Evolutionary conservation across 2,113 vertebrate genomes (phyloP).

Genomic region (Suricata suricatta): DNA sequence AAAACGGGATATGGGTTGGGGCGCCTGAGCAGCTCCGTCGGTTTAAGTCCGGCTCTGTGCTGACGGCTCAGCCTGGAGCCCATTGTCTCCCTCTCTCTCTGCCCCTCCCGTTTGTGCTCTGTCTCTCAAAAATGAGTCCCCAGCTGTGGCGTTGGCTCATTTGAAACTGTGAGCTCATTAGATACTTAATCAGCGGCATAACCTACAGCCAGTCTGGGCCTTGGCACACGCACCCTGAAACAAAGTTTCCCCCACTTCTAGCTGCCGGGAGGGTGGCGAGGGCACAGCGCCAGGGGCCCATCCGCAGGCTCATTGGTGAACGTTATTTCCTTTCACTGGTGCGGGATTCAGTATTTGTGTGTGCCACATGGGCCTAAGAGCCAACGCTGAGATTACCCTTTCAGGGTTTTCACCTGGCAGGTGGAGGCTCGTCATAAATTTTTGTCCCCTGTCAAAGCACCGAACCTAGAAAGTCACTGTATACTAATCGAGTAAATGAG

Average conservation of each 20-base stretch:
- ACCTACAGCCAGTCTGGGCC: background rate
- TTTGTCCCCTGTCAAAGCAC: background rate
- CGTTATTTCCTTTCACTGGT: accelerated
- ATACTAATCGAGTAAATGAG: background rate
- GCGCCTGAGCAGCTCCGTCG: too few relatives aligned
- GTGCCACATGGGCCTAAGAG: background rate
- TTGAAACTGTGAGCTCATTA: background rate
- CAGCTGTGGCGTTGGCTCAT: background rate
- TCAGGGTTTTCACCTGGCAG: background rate
- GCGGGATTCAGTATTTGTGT: background rate
- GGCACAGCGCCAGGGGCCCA: accelerated
- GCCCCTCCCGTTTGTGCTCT: too few relatives aligned
- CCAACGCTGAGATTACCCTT: background rate
- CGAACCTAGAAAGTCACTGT: background rate
- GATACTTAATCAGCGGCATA: too few relatives aligned
- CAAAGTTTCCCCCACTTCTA: background rate
- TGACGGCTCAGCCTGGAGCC: too few relatives aligned
- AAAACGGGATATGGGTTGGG: background rate
- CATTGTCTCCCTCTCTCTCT: too few relatives aligned
- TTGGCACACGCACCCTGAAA: accelerated
- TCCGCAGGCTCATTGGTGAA: background rate
- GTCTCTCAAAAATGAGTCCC: too few relatives aligned
- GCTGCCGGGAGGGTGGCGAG: background rate
- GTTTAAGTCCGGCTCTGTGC: too few relatives aligned
- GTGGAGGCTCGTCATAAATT: background rate